Evolutionary conservation across 92 coral and sea anemone species (phyloP), one percentile per base, ranked within the genome.

Genomic region (Parazoanthus atlanticus): DNA sequence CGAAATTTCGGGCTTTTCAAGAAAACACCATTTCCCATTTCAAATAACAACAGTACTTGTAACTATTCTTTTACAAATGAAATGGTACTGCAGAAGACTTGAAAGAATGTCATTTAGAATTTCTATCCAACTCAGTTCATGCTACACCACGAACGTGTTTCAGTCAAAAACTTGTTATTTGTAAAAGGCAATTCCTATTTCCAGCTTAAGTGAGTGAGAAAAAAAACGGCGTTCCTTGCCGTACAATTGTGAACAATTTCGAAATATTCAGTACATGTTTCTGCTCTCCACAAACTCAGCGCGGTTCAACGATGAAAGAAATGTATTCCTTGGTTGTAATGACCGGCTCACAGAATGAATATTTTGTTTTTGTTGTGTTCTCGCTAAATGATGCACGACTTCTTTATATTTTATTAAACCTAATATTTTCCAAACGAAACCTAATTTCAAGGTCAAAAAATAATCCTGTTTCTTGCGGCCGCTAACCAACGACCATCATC

Each of bases 381-480:
- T 54, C 17, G 40, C 31, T 64, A 5, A 0, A 8, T 21, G 25
- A 79, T 41, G 4, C 43, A 31, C 38, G 10, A 29, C 47, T 40
- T 74, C 40, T 1, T 52, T 52, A 52, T 32, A 32, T 32, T 40
- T 74, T n/a, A 32, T 5, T 32, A 32, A 32, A 32, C 40, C 40
- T n/a, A 29, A 23, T 29, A 19, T 74, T 74, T 40, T 15, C 3
- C 58, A 74, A 74, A 29, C 47, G 26, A 32, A 32, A 28, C 19
- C 10, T 16, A 65, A 7, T 9, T 75, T 26, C 71, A 41, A 56
- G 83, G 49, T 95, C 88, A 93, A 80, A 93, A 93, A 17, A 92
- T 89, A 21, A 95, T 86, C 76, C 95, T 89, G 80, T 88, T 94
- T 78, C 91, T 88, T 70, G 96, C 84, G 34, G 78, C 34, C 28